phyloP scores from a whole-genome alignment of 2,888 invertebrate genomes.

The Cephus rjabovi region DNA sequence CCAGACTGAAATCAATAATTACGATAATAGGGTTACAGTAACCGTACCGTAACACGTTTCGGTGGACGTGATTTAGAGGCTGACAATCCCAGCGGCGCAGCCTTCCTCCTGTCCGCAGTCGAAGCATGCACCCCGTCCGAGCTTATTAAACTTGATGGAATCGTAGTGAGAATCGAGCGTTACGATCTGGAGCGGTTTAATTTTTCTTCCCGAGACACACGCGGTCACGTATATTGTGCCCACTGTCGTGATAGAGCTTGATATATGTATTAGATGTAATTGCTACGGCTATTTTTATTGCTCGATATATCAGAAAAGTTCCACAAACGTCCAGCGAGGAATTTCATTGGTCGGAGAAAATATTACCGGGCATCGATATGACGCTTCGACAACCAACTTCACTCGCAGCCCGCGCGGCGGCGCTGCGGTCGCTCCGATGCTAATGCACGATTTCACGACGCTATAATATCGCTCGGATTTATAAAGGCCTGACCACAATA shows the following conservation, averaged over 20 bases:
- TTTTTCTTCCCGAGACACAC: background rate
- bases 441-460: too few relatives aligned
- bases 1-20: constrained; percentile 40
- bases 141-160: constrained; percentile 27
- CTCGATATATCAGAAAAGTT: too few relatives aligned
- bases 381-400: too few relatives aligned
- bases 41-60: constrained; percentile 35
- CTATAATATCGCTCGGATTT: constrained; percentile 7
- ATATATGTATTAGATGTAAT: too few relatives aligned
- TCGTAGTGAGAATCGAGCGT: background rate
- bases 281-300: too few relatives aligned
- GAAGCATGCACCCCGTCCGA: constrained; percentile 10
- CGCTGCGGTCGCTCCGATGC: too few relatives aligned
- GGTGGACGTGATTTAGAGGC: constrained; percentile 37
- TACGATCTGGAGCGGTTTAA: background rate
- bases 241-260: too few relatives aligned
- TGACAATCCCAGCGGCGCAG: constrained; percentile 33
- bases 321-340: too few relatives aligned
- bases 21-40: constrained; percentile 42
- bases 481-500: constrained; percentile 10
- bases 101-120: constrained; percentile 30
- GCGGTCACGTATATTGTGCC: background rate
- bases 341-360: too few relatives aligned
- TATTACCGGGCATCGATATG: too few relatives aligned
- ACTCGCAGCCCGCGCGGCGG: too few relatives aligned